These are phyloP conservation scores for Limnephilus marmoratus DNA, from an alignment of 2,888 invertebrate genomes.

Conservation along the genomic window DNA sequence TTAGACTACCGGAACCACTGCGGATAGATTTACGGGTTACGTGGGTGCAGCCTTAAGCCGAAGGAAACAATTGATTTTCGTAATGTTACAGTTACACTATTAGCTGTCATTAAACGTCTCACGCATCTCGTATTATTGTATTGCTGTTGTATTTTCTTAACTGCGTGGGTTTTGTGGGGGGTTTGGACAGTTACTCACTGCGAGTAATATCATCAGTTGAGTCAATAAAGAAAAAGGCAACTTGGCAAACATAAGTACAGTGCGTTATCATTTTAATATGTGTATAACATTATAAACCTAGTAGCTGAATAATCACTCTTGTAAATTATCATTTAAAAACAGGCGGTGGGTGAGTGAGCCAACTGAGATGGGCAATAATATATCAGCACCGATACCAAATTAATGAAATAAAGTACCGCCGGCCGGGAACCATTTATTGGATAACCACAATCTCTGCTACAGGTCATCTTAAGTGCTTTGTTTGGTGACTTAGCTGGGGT, in stretches of 20 bases:
- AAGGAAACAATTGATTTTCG: constrained; percentile 38
- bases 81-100: constrained; percentile 41
- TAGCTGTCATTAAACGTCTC: constrained; percentile 32
- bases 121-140: background rate
- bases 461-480: no score
- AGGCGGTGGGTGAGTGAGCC: no score
- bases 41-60: constrained; percentile 23
- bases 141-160: background rate
- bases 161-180: background rate
- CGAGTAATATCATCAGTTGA: background rate
- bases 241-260: background rate
- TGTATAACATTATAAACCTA: no score
- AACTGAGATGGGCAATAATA: no score
- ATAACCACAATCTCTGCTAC: no score
- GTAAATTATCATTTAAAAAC: no score
- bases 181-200: background rate
- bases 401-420: no score
- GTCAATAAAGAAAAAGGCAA: background rate
- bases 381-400: no score
- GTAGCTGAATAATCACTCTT: no score
- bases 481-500: no score
- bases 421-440: no score
- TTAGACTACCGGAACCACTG: constrained; percentile 23
- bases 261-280: background rate
- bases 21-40: constrained; percentile 17